phyloP scores from a whole-genome alignment of 2,797 vertebrate species.

The Harpagifer antarcticus region DNA sequence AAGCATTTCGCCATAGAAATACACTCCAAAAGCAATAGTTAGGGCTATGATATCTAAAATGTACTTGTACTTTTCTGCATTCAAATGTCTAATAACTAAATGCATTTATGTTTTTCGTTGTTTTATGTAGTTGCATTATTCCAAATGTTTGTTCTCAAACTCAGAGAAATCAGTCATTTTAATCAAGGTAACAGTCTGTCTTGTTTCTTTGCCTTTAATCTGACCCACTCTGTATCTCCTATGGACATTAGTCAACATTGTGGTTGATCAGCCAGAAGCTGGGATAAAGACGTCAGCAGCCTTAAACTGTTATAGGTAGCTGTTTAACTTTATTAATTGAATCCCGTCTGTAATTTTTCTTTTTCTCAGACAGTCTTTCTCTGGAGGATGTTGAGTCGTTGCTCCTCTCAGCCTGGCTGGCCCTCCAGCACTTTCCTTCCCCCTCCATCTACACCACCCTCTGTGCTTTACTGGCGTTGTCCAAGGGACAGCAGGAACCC shows the following conservation, averaged over 20 bases:
- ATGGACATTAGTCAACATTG: no score
- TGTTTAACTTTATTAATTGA: neutral
- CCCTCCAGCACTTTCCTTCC: slow-evolving; percentile 89
- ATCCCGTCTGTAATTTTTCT: neutral
- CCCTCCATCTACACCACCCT: slow-evolving; percentile 84
- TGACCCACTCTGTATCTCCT: no score
- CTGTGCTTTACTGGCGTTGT: slow-evolving; percentile 87
- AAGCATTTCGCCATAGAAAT: neutral
- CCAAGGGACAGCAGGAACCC: slow-evolving; percentile 85
- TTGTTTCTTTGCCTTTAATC: no score
- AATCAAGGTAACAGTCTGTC: no score
- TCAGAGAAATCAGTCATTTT: no score
- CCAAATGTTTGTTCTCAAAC: no score
- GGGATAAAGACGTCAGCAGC: no score
- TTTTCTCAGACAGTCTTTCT: slow-evolving; percentile 77
- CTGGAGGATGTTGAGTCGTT: slow-evolving; percentile 80
- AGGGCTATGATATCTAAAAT: neutral
- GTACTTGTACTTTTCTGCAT: no score
- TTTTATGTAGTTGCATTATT: no score
- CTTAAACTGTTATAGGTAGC: neutral
- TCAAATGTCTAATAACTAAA: no score
- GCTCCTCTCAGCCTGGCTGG: slow-evolving; percentile 84
- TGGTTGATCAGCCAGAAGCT: no score
- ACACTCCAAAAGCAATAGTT: neutral
- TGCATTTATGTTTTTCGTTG: no score